These are phyloP conservation scores for Hyppa rectilinea DNA, from an alignment of 2,888 invertebrate genomes.

Conservation along the genomic window DNA sequence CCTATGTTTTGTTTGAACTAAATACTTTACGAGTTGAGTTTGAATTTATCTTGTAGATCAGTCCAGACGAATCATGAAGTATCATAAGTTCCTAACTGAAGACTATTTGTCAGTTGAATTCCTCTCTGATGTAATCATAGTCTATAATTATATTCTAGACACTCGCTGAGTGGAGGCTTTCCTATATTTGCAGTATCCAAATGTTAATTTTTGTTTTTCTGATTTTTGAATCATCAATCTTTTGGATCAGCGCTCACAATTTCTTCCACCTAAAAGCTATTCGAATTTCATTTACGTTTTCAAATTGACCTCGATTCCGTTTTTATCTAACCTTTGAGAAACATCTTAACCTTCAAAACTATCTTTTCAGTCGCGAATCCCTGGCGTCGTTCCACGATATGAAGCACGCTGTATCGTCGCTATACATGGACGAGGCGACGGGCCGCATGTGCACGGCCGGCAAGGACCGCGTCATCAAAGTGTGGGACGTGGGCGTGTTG, in stretches of 20 bases:
- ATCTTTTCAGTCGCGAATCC: slow-evolving; percentile 94
- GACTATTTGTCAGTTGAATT: not conserved
- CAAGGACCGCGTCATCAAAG: slow-evolving; percentile 98
- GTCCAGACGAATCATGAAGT: not conserved
- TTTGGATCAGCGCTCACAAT: not conserved
- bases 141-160: not conserved
- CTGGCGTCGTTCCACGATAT: slow-evolving; percentile 98
- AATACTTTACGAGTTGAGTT: not conserved
- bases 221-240: not conserved
- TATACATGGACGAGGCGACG: slow-evolving; percentile 97
- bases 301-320: not conserved
- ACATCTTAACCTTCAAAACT: not conserved
- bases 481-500: slow-evolving; percentile 96
- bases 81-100: not conserved
- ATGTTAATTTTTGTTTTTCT: not conserved
- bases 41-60: not conserved
- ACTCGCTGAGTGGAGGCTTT: not conserved
- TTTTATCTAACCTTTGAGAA: not conserved
- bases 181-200: not conserved
- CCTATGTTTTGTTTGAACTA: not conserved
- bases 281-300: not conserved
- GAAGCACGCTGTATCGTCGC: slow-evolving; percentile 96
- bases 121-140: not conserved
- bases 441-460: slow-evolving; percentile 98
- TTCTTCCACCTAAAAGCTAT: not conserved